These are phyloP conservation scores for Oryzias sinensis DNA, from an alignment of 2,797 vertebrate species.

Conservation along the genomic window DNA sequence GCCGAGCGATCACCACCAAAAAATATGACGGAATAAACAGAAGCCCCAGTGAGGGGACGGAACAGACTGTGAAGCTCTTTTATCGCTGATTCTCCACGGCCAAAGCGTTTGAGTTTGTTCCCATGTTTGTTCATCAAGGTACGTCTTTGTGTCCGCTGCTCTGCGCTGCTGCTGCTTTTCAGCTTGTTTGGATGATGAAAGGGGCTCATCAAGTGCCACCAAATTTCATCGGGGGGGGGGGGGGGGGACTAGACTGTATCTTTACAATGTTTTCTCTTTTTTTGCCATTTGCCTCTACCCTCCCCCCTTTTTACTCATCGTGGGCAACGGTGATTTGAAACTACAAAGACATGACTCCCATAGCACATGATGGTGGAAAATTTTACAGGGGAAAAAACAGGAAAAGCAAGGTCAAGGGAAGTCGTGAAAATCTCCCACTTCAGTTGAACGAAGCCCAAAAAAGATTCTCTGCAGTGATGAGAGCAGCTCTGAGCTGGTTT, in stretches of 20 bases:
- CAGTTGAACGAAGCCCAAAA: constrained; percentile 35
- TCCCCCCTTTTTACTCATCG: constrained; percentile 14
- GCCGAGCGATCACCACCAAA: constrained; percentile 28
- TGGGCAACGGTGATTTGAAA: constrained; percentile 46
- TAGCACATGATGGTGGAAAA: constrained; percentile 22
- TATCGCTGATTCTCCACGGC: constrained; percentile 11
- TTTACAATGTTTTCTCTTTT: constrained; percentile 13
- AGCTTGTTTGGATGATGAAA: constrained; percentile 36
- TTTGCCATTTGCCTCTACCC: background rate
- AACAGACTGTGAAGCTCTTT: constrained; percentile 5
- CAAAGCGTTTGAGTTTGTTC: background rate
- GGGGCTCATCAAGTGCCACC: constrained; percentile 13
- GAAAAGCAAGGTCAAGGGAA: constrained; percentile 57
- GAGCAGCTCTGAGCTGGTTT: constrained; percentile 42
- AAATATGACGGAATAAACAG: constrained; percentile 10
- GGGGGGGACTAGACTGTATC: constrained; percentile 21
- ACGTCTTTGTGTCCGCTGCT: constrained; percentile 1
- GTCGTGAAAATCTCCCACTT: constrained; percentile 42
- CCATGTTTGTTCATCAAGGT: constrained; percentile 30
- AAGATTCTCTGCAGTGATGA: constrained; percentile 34
- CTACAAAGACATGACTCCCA: constrained; percentile 48
- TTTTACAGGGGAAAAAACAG: constrained; percentile 9
- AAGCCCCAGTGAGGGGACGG: constrained; percentile 1
- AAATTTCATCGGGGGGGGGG: constrained; percentile 34
- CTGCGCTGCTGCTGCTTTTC: constrained; percentile 15